A percentile compares a stretch with the other conserved stretches of the same genome.
These are phyloP conservation scores for Hipparchia sbordonii DNA, from an alignment of 2,888 invertebrate species.

Conservation along the genomic window DNA sequence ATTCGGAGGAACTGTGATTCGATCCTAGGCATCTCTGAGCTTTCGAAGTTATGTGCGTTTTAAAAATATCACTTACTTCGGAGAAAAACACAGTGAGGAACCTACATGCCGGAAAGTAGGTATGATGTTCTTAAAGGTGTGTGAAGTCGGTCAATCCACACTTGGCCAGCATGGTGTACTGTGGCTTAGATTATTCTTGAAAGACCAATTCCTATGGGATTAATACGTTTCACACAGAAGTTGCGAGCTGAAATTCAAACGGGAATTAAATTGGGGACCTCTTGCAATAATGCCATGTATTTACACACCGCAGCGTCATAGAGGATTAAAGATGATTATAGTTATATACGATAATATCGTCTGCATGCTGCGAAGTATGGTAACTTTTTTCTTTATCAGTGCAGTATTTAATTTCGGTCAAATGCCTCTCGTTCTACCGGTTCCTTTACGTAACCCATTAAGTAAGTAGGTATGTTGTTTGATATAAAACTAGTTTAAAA, in stretches of 20 bases:
- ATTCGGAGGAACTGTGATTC: no score
- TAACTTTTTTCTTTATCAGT: background rate
- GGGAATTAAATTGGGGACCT: background rate
- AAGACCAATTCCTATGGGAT: no score
- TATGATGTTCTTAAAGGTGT: no score
- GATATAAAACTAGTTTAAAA: slow-evolving; percentile 11
- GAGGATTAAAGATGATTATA: background rate
- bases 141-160: no score
- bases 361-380: background rate
- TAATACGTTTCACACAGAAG: no score
- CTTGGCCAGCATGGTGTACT: no score
- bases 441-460: slow-evolving; percentile 6
- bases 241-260: background rate
- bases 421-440: slow-evolving; percentile 11
- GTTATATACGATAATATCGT: background rate
- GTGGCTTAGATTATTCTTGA: no score
- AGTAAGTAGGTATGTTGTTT: background rate
- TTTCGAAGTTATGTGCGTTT: no score
- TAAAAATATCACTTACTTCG: no score
- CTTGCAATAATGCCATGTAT: background rate
- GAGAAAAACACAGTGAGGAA: no score
- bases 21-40: no score
- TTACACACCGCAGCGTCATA: background rate
- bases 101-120: no score
- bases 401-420: background rate